Evolutionary conservation across 37 sponge, comb jelly and placozoan species (phyloP), one percentile per base, ranked within the genome.

Genomic region (Halichondria panicea): DNA sequence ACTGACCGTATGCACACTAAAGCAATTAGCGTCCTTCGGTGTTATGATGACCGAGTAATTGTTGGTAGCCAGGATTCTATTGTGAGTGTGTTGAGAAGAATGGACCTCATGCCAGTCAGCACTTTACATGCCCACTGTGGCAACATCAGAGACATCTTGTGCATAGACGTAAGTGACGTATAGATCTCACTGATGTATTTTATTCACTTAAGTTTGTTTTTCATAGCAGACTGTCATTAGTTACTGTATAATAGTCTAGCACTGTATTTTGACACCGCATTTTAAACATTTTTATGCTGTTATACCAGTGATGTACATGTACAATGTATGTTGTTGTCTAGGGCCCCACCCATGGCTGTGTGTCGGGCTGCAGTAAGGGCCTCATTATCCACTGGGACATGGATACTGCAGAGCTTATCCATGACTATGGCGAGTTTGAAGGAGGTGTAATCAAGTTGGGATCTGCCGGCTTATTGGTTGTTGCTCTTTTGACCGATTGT

Each of bases 311-410:
- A 60, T 60, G 30, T 21, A 65, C 66, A 65, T 8, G 35, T 34
- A 34, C 40, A 11, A 21, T 39, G 37, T 21, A 18, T 63, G 56
- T 21, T 59, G 19, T 32, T 0, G n/a, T 15, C 25, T 45, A 70
- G 71, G n/a, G 48, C 28, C 57, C 32, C 21, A 35, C 66, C 2
- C 11, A 35, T 53, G 80, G 74, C 19, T 88, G 89, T 60, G 74
- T 88, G 39, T 81, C 84, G 11, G 89, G 84, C 0, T 88, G 89
- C 55, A 75, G 77, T 7, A 69, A 57, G 15, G 89, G 89, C 37
- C 48, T 82, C 3, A 79, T 82, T 31, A 68, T 81, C 42, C 58
- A 53, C 54, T 88, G 89, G 89, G 78, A 88, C 57, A 27, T 88
- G 28, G 38, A 32, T 37, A 61, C 63, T 8, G 89, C 79, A 5